Evolutionary conservation across 2,888 invertebrate species (phyloP).

Genomic region (Tridacna crocea): DNA sequence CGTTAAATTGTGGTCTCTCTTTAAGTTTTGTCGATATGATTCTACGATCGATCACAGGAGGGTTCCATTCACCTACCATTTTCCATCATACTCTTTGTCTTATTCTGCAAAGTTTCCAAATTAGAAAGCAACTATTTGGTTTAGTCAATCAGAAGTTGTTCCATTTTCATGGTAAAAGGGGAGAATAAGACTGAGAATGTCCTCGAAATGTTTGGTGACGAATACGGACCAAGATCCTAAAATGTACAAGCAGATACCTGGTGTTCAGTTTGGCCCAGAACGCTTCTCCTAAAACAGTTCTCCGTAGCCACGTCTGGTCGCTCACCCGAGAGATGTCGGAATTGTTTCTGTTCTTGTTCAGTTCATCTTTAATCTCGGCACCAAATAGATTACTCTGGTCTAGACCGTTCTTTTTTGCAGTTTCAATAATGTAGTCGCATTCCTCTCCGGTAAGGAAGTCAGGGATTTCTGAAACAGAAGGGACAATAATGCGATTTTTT

Average conservation of each 20-base stretch:
- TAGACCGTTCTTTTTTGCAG: conserved; percentile 33
- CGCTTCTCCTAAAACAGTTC: conserved; percentile 16
- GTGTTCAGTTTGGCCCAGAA: conserved; percentile 28
- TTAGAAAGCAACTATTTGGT: too few relatives aligned
- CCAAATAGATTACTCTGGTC: conserved; percentile 48
- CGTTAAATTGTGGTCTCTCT: too few relatives aligned
- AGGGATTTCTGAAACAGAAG: conserved; percentile 38
- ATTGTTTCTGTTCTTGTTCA: conserved; percentile 6
- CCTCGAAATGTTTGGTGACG: too few relatives aligned
- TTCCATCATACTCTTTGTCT: too few relatives aligned
- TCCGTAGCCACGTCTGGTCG: conserved; percentile 49
- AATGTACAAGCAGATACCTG: conserved; percentile 13
- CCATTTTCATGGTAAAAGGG: too few relatives aligned
- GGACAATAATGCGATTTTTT: not conserved
- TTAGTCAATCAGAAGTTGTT: too few relatives aligned
- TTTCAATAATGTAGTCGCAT: conserved; percentile 44
- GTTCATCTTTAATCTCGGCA: conserved; percentile 35
- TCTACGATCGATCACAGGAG: too few relatives aligned
- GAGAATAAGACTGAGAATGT: too few relatives aligned
- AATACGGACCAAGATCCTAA: too few relatives aligned
- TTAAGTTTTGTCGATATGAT: too few relatives aligned
- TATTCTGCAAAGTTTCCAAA: too few relatives aligned
- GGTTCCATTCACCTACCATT: too few relatives aligned
- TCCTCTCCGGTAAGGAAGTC: conserved; percentile 48
- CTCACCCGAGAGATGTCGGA: conserved; percentile 46